These are phyloP conservation scores for Cyanocitta stelleri DNA, from an alignment of 2,113 vertebrate genomes.

Conservation along the genomic window DNA sequence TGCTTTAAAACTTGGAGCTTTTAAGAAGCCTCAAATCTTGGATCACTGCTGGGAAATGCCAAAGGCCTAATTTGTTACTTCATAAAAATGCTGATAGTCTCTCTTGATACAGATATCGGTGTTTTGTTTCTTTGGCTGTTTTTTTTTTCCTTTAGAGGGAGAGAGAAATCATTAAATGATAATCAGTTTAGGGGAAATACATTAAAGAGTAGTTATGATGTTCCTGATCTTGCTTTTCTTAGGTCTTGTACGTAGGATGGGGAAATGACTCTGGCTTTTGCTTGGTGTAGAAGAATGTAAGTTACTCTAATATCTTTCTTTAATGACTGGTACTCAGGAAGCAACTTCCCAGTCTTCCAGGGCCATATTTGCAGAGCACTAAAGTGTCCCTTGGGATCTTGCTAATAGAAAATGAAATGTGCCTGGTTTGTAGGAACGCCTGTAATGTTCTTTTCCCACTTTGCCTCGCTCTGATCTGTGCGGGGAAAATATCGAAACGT, in stretches of 20 bases:
- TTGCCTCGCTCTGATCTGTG: conserved; percentile 11
- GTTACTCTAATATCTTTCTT: background rate
- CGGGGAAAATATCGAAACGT: conserved; percentile 1
- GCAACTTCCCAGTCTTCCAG: background rate
- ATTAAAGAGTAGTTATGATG: background rate
- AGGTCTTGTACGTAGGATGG: background rate
- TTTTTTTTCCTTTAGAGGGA: background rate
- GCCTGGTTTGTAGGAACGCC: background rate
- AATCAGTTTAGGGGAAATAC: background rate
- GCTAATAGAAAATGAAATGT: conserved; percentile 44
- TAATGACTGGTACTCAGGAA: background rate
- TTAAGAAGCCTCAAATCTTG: conserved; percentile 14
- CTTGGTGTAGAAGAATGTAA: background rate
- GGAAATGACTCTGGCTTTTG: background rate
- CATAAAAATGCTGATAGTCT: background rate
- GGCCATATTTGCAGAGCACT: background rate
- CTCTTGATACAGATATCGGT: background rate
- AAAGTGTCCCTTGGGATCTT: background rate
- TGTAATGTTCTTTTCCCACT: conserved; percentile 31
- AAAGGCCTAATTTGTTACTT: background rate
- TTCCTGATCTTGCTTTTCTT: background rate
- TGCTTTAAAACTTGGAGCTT: conserved; percentile 37
- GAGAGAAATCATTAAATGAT: background rate
- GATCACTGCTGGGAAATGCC: background rate
- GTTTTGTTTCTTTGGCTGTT: background rate